Conservation (phyloP, 2,888 invertebrate species). For the Morpho deidamia region DNA sequence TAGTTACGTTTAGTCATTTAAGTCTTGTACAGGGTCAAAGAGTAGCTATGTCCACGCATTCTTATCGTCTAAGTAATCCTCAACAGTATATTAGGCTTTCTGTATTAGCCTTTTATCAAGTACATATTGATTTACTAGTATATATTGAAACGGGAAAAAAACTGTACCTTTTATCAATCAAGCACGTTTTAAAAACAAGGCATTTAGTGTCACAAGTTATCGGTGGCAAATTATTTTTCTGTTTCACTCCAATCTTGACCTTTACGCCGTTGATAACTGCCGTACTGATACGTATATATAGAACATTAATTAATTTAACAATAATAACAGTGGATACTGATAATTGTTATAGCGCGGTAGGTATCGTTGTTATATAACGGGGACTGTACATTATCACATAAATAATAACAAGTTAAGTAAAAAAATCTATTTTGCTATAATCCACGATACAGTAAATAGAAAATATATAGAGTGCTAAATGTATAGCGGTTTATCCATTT, state of each 20-base stretch:
- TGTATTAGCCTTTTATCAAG: no score
- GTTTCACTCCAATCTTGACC: conserved; percentile 55
- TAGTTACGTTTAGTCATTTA: no score
- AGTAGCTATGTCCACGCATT: no score
- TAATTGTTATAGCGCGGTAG: conserved; percentile 20
- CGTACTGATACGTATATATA: conserved; percentile 22
- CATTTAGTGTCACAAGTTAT: conserved; percentile 57
- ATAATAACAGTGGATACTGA: conserved; percentile 28
- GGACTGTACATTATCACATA: background rate
- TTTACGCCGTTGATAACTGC: conserved; percentile 44
- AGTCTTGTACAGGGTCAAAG: no score
- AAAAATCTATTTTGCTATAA: no score
- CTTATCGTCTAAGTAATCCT: no score
- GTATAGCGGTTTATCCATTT: no score
- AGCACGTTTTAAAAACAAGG: conserved; percentile 10
- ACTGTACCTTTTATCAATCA: conserved; percentile 2
- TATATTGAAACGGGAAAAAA: background rate
- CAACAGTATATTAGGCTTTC: no score
- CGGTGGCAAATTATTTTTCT: conserved; percentile 73
- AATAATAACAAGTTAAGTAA: no score
- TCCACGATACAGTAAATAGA: no score
- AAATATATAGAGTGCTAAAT: no score
- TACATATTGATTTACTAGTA: no score
- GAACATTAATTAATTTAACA: conserved; percentile 45
- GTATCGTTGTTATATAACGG: conserved; percentile 3